Evolutionary conservation across 2,888 invertebrate genomes (phyloP).

Genomic region (Fissipunctia ypsillon): DNA sequence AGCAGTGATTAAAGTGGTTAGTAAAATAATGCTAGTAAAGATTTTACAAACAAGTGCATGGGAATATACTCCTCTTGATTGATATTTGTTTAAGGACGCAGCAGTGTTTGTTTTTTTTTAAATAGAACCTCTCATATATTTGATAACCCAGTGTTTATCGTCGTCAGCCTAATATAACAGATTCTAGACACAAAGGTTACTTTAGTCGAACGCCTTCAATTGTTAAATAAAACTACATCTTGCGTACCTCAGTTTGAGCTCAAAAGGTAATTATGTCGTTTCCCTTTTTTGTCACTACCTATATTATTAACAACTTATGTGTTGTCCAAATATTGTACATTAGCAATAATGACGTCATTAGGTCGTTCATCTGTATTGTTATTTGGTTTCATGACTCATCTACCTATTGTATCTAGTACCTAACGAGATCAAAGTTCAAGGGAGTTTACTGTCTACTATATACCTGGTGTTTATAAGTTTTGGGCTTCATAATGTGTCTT

Average conservation of each 20-base stretch:
- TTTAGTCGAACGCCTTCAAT: not conserved
- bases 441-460: constrained; percentile 11
- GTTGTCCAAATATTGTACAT: constrained; percentile 9
- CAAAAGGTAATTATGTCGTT: not conserved
- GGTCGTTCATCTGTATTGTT: constrained; percentile 37
- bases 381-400: constrained; percentile 33
- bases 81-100: too few species aligned
- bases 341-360: constrained; percentile 28
- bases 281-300: not conserved
- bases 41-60: too few species aligned
- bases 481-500: not conserved
- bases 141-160: not conserved
- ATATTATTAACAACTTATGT: not conserved
- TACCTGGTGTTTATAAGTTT: not conserved
- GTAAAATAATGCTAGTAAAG: too few species aligned
- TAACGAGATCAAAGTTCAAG: constrained; percentile 30
- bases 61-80: too few species aligned
- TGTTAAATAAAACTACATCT: not conserved
- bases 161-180: not conserved
- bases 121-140: not conserved
- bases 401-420: constrained; percentile 10
- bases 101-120: too few species aligned
- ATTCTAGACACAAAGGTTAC: not conserved
- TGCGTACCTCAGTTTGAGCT: not conserved
- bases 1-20: too few species aligned